A percentile compares a stretch with the other conserved stretches of the same genome.
phyloP scores from a whole-genome alignment of 2,113 vertebrate genomes.

The Ursus arctos region DNA sequence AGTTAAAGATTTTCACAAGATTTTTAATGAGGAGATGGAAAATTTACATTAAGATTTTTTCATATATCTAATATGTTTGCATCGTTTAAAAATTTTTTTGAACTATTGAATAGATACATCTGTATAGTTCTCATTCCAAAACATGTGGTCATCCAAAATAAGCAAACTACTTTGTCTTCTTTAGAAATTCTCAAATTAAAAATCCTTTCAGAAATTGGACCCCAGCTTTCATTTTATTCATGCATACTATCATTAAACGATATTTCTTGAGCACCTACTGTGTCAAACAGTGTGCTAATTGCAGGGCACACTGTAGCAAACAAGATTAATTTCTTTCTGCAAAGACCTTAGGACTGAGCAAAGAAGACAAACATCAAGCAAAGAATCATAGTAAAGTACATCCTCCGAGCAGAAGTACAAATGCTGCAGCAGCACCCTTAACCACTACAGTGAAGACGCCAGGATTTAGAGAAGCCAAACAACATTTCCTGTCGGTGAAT shows the following conservation, averaged over 20 bases:
- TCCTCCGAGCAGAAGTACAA: background rate
- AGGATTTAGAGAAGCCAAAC: background rate
- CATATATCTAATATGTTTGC: background rate
- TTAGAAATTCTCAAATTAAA: background rate
- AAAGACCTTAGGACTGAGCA: background rate
- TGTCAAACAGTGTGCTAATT: background rate
- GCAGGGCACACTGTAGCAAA: background rate
- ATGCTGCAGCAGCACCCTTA: background rate
- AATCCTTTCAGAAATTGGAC: background rate
- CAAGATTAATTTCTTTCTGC: background rate
- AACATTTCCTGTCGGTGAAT: background rate
- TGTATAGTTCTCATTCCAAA: background rate
- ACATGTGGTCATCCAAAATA: background rate
- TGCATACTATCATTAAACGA: background rate
- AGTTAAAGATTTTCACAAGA: background rate
- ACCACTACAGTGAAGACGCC: background rate
- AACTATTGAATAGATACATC: background rate
- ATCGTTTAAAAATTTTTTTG: background rate
- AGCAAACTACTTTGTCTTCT: background rate
- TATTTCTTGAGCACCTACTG: background rate
- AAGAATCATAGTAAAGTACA: background rate
- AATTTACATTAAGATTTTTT: background rate
- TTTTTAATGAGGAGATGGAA: background rate
- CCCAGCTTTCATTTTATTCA: background rate
- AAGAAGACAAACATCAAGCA: background rate